Percentiles rank a stretch among this genome's conserved stretches.
phyloP scores from a whole-genome alignment of 2,888 invertebrate genomes.

The Parapristionchus giblindavisi region DNA sequence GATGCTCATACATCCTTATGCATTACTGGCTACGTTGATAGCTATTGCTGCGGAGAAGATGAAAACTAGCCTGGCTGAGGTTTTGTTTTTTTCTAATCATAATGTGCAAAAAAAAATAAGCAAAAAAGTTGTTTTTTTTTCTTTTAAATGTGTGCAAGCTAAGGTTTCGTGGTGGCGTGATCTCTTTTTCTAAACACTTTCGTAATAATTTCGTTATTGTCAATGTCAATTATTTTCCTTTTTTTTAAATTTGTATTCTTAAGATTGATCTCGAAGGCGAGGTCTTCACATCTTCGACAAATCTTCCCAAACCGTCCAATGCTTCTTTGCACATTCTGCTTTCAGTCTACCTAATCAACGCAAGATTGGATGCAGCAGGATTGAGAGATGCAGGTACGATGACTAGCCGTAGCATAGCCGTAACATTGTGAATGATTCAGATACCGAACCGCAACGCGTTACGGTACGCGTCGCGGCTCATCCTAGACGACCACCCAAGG shows the following conservation, averaged over 20 bases:
- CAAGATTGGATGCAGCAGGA: constrained; percentile 1
- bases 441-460: constrained; percentile 1
- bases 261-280: constrained; percentile 22
- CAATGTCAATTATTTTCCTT: no score
- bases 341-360: constrained; percentile 30
- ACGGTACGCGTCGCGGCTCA: constrained; percentile 12
- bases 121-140: no score
- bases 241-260: no score
- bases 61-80: constrained; percentile 11
- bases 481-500: constrained; percentile 10
- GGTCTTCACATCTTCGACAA: background rate
- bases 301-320: background rate
- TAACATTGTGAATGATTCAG: background rate
- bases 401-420: background rate
- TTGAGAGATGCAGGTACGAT: constrained; percentile 10
- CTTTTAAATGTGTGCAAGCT: no score
- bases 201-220: no score
- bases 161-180: no score
- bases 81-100: no score
- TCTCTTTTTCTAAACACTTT: no score
- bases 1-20: background rate
- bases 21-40: constrained; percentile 7
- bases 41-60: constrained; percentile 23
- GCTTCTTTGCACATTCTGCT: background rate
- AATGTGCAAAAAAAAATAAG: no score